Percentiles rank a stretch among this genome's conserved stretches.
These are phyloP conservation scores for Zaprionus africanus DNA, from an alignment of 1,140 invertebrate genomes.

Conservation along the genomic window DNA sequence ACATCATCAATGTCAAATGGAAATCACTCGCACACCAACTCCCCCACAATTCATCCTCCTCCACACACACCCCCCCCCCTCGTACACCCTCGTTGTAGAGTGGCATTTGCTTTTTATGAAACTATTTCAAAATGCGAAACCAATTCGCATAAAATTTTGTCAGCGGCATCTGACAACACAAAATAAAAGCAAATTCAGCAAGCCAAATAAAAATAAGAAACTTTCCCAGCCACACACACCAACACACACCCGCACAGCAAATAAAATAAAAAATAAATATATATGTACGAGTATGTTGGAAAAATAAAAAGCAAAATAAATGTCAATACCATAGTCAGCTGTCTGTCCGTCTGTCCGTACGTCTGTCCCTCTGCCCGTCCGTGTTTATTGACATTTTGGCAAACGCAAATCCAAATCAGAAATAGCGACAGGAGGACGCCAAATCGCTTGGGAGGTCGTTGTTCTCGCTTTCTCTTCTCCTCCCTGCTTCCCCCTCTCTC, in stretches of 20 bases:
- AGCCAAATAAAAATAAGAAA: slow-evolving; percentile 63
- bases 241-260: slow-evolving; percentile 15
- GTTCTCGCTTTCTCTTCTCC: slow-evolving; percentile 18
- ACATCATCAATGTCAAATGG: slow-evolving; percentile 83
- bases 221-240: slow-evolving; percentile 24
- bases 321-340: slow-evolving; percentile 60
- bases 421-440: slow-evolving; percentile 52
- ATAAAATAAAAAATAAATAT: slow-evolving; percentile 12
- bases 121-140: slow-evolving; percentile 82
- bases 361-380: slow-evolving; percentile 29
- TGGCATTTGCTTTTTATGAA: slow-evolving; percentile 79
- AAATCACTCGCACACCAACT: slow-evolving; percentile 62
- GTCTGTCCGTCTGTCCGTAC: slow-evolving; percentile 22
- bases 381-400: slow-evolving; percentile 82
- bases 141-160: slow-evolving; percentile 82
- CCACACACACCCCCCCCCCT: neutral
- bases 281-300: slow-evolving; percentile 18
- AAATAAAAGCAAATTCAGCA: slow-evolving; percentile 65
- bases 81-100: slow-evolving; percentile 1
- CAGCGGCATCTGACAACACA: slow-evolving; percentile 63
- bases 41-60: neutral
- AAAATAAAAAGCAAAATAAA: slow-evolving; percentile 70
- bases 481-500: slow-evolving; percentile 3
- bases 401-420: slow-evolving; percentile 72
- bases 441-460: slow-evolving; percentile 60